phyloP scores from a whole-genome alignment of 2,797 vertebrate genomes.

The Macroramphosus scolopax region DNA sequence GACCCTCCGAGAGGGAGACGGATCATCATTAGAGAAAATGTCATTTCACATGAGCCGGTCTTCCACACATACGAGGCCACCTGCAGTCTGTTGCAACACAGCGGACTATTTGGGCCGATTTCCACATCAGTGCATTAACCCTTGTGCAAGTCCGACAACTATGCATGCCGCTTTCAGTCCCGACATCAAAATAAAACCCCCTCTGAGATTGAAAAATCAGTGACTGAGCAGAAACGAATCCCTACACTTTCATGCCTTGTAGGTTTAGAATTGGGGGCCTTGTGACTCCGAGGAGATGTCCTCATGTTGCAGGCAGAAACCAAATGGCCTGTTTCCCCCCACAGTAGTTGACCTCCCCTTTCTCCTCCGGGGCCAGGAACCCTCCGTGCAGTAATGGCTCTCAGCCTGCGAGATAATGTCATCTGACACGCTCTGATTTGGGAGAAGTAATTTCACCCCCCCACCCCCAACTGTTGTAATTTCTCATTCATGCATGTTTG shows the following conservation, averaged over 20 bases:
- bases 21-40: too few relatives aligned
- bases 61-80: too few relatives aligned
- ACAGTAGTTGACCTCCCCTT: constrained; percentile 61
- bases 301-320: constrained; percentile 37
- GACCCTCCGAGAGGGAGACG: too few relatives aligned
- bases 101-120: constrained; percentile 9
- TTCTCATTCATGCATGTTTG: constrained; percentile 76
- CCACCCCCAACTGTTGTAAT: constrained; percentile 75
- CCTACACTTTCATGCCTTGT: constrained; percentile 1
- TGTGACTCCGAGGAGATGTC: too few relatives aligned
- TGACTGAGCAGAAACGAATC: background rate
- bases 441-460: constrained; percentile 69
- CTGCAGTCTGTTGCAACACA: constrained; percentile 20
- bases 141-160: too few relatives aligned
- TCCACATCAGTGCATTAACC: too few relatives aligned
- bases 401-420: constrained; percentile 68
- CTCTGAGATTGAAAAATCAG: too few relatives aligned
- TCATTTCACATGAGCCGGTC: too few relatives aligned
- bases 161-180: constrained; percentile 4
- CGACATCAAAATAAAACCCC: constrained; percentile 23
- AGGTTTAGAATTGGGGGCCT: constrained; percentile 19
- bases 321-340: constrained; percentile 34
- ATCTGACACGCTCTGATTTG: constrained; percentile 70
- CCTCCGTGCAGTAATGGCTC: constrained; percentile 51
- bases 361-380: constrained; percentile 42